Conservation (phyloP, 2,797 vertebrate genomes). For the Benthosema pterotum region DNA sequence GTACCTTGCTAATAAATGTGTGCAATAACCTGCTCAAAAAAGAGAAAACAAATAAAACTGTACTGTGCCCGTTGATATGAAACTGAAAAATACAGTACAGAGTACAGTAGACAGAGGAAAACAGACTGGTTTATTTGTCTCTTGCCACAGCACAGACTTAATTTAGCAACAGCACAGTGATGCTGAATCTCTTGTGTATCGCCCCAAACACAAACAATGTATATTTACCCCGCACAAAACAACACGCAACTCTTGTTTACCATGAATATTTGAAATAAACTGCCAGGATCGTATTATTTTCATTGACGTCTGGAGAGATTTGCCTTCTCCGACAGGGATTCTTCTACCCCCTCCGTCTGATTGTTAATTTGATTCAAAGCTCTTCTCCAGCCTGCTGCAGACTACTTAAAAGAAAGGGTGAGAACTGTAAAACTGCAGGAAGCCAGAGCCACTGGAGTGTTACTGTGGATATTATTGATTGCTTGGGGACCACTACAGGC, state of each 20-base stretch:
- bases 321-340: slow-evolving; percentile 15
- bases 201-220: slow-evolving; percentile 1
- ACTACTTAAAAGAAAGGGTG: slow-evolving; percentile 23
- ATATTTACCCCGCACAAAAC: not conserved
- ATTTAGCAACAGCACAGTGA: not conserved
- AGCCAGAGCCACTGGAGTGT: slow-evolving; percentile 46
- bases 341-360: not conserved
- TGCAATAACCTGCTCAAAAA: slow-evolving; percentile 9
- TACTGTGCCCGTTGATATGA: not conserved
- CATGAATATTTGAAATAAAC: not conserved
- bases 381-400: slow-evolving; percentile 34
- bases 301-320: slow-evolving; percentile 13
- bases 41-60: not conserved
- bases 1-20: not conserved
- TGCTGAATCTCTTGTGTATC: not conserved
- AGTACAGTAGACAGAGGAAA: not conserved
- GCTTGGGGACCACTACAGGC: slow-evolving; percentile 44
- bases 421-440: slow-evolving; percentile 39
- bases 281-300: not conserved
- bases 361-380: slow-evolving; percentile 6
- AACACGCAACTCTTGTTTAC: not conserved
- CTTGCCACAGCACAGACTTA: not conserved
- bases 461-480: slow-evolving; percentile 68
- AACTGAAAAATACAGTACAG: not conserved
- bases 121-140: not conserved